Conservation (phyloP, 1,140 invertebrate species). For the Scaptomyza graminum region DNA sequence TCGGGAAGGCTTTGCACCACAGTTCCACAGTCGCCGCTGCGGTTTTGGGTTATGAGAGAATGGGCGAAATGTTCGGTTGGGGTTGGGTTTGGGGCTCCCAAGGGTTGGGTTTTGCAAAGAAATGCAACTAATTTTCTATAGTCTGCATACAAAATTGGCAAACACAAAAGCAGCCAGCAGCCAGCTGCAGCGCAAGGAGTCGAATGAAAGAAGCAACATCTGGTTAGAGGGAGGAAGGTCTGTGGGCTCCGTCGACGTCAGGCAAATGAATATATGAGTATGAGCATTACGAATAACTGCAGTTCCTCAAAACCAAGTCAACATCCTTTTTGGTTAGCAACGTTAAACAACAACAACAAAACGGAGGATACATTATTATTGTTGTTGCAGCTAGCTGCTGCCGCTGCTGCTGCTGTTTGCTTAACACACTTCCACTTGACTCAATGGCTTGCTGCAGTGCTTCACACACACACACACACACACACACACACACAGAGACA, state of each 20-base stretch:
- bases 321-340: conserved; percentile 76
- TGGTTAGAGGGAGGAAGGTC: background rate
- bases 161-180: background rate
- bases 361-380: conserved; percentile 41
- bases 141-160: conserved; percentile 53
- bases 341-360: conserved; percentile 50
- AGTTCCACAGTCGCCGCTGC: conserved; percentile 31
- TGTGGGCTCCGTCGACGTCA: conserved; percentile 57
- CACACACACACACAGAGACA: conserved; percentile 6
- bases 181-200: too few relatives aligned
- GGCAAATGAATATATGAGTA: conserved; percentile 81
- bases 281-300: conserved; percentile 72
- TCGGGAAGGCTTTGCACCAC: conserved; percentile 58
- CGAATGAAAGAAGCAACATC: conserved; percentile 34
- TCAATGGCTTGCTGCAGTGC: conserved; percentile 66
- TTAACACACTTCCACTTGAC: conserved; percentile 78
- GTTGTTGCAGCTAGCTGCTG: conserved; percentile 39
- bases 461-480: conserved; percentile 14
- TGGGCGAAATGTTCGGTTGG: too few relatives aligned
- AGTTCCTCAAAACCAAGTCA: conserved; percentile 80
- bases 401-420: conserved; percentile 59
- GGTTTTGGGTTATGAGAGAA: conserved; percentile 45
- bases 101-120: conserved; percentile 27
- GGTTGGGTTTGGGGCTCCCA: background rate
- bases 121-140: conserved; percentile 70